These are phyloP conservation scores for Drosophila murphyi DNA, from an alignment of 1,140 invertebrate genomes.

Conservation along the genomic window DNA sequence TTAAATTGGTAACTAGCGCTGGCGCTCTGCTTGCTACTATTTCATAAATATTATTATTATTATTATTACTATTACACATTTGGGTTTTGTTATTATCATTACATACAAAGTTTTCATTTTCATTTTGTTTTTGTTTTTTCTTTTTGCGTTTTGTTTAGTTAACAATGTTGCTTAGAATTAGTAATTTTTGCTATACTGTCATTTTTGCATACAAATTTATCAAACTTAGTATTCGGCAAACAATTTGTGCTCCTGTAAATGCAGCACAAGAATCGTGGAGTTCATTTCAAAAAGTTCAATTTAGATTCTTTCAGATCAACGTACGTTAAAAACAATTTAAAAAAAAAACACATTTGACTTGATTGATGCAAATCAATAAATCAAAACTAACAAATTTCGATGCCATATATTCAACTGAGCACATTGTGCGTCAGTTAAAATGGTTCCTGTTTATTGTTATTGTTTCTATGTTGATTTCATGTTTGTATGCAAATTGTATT, in stretches of 20 bases:
- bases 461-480: conserved; percentile 28
- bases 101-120: conserved; percentile 57
- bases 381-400: conserved; percentile 52
- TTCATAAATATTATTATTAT: conserved; percentile 31
- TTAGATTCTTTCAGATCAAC: conserved; percentile 50
- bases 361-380: conserved; percentile 17
- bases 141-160: conserved; percentile 53
- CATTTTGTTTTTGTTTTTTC: conserved; percentile 21
- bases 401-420: conserved; percentile 17
- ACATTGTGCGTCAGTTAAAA: conserved; percentile 1
- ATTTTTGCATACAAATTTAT: conserved; percentile 47
- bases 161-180: conserved; percentile 76
- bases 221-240: conserved; percentile 49
- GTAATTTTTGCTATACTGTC: conserved; percentile 63
- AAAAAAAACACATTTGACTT: conserved; percentile 1
- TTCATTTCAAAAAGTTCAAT: conserved; percentile 46
- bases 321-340: conserved; percentile 31
- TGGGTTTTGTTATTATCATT: conserved; percentile 60
- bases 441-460: conserved; percentile 18
- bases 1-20: conserved; percentile 65
- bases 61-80: conserved; percentile 67
- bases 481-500: conserved; percentile 48
- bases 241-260: conserved; percentile 50
- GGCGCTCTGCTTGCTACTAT: conserved; percentile 48
- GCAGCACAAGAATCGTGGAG: conserved; percentile 49